Base-by-base conservation (phyloP, 2,888 invertebrate species). In the Tiliacea citrago region DNA sequence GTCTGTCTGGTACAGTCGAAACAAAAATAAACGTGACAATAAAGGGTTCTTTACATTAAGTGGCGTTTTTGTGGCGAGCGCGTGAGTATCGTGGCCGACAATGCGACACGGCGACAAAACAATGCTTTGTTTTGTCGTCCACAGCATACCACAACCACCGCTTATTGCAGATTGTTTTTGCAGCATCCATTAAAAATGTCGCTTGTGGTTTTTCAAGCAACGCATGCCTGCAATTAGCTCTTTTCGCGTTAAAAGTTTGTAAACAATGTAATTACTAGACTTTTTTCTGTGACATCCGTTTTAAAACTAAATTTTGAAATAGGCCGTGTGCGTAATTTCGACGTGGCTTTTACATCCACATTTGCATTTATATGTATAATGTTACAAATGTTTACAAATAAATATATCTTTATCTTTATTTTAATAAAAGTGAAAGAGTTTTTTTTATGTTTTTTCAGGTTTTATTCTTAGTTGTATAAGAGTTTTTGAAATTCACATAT, bases 81-180 rank as follows among this genome's bases (percentile, higher is more conserved):
- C 77, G 86, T 80, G 81, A 87, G 80, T 83, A 84, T 83, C 72
- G 82, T 74, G 62, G 67, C 62, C 68, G 75, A 79, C 79, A 85
- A 79, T 68, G 75, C 73, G 77, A 68, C 79, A 74, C 75, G 79
- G 79, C 79, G 73, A 86, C 82, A 85, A 83, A 87, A 88, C 85
- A 87, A 87, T 80, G 86, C 85, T 85, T 88, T 89, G 86, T 87
- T 88, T 79, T 76, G 83, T 51, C 73, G 77, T 83, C 84, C 87
- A 75, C 84, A 85, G 75, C 83, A 77, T 75, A 84, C 86, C 85
- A 80, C 85, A 77, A 75, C 70, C 67, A 80, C 88, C 88, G 88
- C 86, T 89, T 89, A 90, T 88, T 87, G 89, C 88, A 86, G 88
- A 90, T 90, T 90, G 89, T 92, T 91, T 91, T 87, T 86, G 82